A percentile compares a stretch with the other conserved stretches of the same genome.
Evolutionary conservation across 37 sponge, comb jelly and placozoan genomes (phyloP).

Genomic region (Ianthella basta): DNA sequence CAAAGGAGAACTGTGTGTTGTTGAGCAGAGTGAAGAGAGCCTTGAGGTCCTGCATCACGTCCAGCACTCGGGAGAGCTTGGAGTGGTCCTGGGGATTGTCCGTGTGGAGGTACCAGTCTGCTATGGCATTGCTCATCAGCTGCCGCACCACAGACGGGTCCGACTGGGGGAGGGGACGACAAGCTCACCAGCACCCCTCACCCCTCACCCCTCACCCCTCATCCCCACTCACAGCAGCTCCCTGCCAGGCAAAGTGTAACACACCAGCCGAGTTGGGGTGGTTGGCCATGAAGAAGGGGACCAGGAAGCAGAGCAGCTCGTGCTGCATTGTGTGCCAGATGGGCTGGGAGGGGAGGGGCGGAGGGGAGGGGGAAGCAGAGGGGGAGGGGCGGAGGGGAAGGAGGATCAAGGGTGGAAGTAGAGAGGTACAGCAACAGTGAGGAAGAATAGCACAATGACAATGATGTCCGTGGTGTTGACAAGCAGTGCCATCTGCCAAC

Average conservation of each 20-base stretch:
- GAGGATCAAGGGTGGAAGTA: neutral
- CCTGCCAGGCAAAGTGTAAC: constrained; percentile 89
- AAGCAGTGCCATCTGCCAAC: constrained; percentile 18
- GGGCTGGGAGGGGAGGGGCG: constrained; percentile 20
- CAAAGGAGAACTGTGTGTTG: constrained; percentile 85
- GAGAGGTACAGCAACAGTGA: neutral
- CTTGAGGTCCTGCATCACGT: constrained; percentile 94
- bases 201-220: neutral
- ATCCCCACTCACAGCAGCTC: constrained; percentile 40
- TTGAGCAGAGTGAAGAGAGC: constrained; percentile 76
- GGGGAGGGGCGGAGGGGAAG: neutral
- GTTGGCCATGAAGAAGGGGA: constrained; percentile 86
- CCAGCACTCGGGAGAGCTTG: constrained; percentile 85
- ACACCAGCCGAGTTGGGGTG: constrained; percentile 81
- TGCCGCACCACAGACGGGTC: constrained; percentile 33
- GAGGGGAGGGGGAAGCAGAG: neutral
- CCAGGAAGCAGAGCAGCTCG: constrained; percentile 76
- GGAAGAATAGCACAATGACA: neutral
- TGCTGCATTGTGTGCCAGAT: constrained; percentile 76
- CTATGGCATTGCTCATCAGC: constrained; percentile 82
- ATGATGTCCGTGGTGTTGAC: no score
- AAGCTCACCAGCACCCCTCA: neutral
- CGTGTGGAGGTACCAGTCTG: constrained; percentile 89
- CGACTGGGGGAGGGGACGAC: neutral
- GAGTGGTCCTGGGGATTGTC: constrained; percentile 77